phyloP scores from a whole-genome alignment of 2,797 vertebrate species.

The Catamblyrhynchus diadema region DNA sequence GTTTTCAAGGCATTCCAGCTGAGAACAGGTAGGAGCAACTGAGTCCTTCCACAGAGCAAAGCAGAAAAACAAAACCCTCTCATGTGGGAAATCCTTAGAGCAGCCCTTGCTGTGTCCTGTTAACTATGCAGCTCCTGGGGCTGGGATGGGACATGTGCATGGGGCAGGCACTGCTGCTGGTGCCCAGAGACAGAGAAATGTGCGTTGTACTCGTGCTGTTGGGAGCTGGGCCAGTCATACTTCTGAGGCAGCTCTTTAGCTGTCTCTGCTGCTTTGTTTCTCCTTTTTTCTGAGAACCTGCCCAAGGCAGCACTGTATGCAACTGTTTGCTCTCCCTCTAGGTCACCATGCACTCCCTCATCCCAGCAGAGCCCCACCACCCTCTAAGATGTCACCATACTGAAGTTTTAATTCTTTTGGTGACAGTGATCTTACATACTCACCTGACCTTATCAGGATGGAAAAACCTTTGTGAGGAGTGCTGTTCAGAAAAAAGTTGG shows the following conservation, averaged over 20 bases:
- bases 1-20: background rate
- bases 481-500: background rate
- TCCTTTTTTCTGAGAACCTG: background rate
- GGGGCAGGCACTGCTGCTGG: background rate
- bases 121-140: background rate
- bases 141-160: fast-evolving
- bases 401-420: background rate
- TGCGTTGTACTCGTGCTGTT: background rate
- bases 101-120: background rate
- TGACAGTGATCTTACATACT: background rate
- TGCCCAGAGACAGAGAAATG: background rate
- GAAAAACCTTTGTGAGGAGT: background rate
- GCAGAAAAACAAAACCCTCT: background rate
- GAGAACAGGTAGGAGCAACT: background rate
- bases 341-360: background rate
- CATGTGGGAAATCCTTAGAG: fast-evolving
- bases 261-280: background rate
- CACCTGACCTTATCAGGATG: background rate
- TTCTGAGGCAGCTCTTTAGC: background rate
- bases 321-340: fast-evolving
- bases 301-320: fast-evolving
- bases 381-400: background rate
- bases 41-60: background rate
- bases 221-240: background rate
- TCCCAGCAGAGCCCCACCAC: background rate